phyloP scores from a whole-genome alignment of 2,888 invertebrate genomes.

The Augochlorella aurata region DNA sequence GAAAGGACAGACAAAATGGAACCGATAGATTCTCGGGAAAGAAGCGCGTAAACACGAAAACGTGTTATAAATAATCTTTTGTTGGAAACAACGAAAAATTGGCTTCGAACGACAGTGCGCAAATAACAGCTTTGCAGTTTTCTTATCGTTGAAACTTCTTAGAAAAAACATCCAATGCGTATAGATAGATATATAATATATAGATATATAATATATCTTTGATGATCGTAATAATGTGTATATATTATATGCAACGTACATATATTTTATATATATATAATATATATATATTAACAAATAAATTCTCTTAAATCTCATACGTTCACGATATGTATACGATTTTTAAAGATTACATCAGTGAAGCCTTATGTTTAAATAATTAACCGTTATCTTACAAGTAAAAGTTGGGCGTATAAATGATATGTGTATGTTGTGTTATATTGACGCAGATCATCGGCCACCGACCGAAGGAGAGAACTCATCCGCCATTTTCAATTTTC shows the following conservation, averaged over 20 bases:
- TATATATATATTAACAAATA: conserved; percentile 73
- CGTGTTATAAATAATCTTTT: neutral
- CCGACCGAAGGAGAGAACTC: conserved; percentile 38
- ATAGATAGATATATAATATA: conserved; percentile 69
- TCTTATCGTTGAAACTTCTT: conserved; percentile 58
- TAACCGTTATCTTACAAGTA: conserved; percentile 68
- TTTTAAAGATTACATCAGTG: conserved; percentile 70
- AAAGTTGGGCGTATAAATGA: conserved; percentile 71
- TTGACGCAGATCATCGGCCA: conserved; percentile 33
- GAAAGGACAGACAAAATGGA: no score
- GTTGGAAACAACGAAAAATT: neutral
- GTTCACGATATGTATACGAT: conserved; percentile 76
- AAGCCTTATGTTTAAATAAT: conserved; percentile 65
- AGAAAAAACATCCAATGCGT: conserved; percentile 65
- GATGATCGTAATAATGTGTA: conserved; percentile 66
- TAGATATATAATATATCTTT: conserved; percentile 72
- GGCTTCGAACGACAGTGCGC: conserved; percentile 19
- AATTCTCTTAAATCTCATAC: conserved; percentile 72
- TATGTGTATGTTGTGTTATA: conserved; percentile 68
- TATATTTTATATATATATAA: conserved; percentile 60
- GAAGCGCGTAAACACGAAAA: neutral
- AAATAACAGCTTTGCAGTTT: conserved; percentile 28
- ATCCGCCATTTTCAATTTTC: neutral
- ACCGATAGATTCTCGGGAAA: neutral
- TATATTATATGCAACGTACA: conserved; percentile 70